Evolutionary conservation across 2,797 vertebrate genomes (phyloP).

Genomic region (Chromobotia macracanthus): DNA sequence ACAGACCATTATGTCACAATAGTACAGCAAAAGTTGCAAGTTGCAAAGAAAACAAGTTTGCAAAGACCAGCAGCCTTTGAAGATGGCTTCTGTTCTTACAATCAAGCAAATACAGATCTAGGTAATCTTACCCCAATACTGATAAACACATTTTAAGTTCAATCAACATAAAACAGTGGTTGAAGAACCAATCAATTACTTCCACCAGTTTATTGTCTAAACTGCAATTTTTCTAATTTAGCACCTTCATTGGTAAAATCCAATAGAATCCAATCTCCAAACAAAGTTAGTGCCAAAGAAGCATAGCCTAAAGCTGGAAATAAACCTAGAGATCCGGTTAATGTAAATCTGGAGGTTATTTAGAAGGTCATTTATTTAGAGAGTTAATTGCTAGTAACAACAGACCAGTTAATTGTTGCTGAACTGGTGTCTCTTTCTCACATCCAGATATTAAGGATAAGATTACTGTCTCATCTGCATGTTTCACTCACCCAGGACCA

Average conservation of each 20-base stretch:
- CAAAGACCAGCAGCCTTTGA: background rate
- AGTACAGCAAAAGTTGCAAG: background rate
- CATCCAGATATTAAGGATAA: background rate
- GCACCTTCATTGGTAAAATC: background rate
- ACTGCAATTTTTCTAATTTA: background rate
- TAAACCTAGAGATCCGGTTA: background rate
- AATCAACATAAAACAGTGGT: background rate
- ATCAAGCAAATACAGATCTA: background rate
- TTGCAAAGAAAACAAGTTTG: background rate
- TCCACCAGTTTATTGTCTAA: background rate
- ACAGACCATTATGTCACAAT: background rate
- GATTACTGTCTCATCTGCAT: background rate
- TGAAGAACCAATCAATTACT: background rate
- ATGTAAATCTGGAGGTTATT: background rate
- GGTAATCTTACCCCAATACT: background rate
- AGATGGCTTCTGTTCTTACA: background rate
- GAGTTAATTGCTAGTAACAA: background rate
- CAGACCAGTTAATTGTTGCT: background rate
- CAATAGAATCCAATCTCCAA: background rate
- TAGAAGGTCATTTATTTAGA: no score
- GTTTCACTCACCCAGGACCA: conserved; percentile 77
- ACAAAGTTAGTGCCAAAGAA: background rate
- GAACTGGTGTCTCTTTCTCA: background rate
- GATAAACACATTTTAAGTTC: background rate
- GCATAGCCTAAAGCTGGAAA: background rate